A percentile compares a stretch with the other conserved stretches of the same genome.
These are phyloP conservation scores for Toxonevra muliebris DNA, from an alignment of 2,888 invertebrate genomes.

Conservation along the genomic window DNA sequence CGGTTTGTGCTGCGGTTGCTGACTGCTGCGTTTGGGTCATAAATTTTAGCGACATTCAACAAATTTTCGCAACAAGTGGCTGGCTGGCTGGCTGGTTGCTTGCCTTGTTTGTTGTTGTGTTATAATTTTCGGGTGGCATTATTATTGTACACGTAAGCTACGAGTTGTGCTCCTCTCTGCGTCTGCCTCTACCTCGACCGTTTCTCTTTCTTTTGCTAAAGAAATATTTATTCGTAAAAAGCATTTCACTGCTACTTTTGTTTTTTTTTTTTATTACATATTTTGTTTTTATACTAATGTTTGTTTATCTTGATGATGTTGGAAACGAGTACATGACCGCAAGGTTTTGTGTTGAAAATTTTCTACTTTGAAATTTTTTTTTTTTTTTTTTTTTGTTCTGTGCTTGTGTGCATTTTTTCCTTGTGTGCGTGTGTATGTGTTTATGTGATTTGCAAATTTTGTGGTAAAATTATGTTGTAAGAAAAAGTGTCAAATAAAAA, in stretches of 20 bases:
- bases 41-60: constrained; percentile 64
- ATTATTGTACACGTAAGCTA: no score
- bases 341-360: constrained; percentile 14
- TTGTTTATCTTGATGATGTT: constrained; percentile 44
- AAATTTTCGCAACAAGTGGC: constrained; percentile 64
- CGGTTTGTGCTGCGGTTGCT: constrained; percentile 22
- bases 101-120: constrained; percentile 18
- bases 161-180: no score
- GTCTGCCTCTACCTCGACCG: no score
- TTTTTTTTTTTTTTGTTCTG: no score
- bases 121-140: constrained; percentile 9
- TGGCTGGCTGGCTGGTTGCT: constrained; percentile 32
- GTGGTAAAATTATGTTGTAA: no score
- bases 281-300: constrained; percentile 17
- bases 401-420: no score
- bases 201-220: no score
- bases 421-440: no score
- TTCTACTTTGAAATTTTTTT: neutral
- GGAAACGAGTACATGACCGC: constrained; percentile 29
- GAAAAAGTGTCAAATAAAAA: no score
- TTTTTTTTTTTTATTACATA: neutral
- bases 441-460: neutral
- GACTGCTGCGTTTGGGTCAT: constrained; percentile 49
- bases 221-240: no score
- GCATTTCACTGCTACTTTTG: neutral